A percentile compares a stretch with the other conserved stretches of the same genome.
These are phyloP conservation scores for Scaptomyza polygonia DNA, from an alignment of 2,888 invertebrate genomes.

Conservation along the genomic window DNA sequence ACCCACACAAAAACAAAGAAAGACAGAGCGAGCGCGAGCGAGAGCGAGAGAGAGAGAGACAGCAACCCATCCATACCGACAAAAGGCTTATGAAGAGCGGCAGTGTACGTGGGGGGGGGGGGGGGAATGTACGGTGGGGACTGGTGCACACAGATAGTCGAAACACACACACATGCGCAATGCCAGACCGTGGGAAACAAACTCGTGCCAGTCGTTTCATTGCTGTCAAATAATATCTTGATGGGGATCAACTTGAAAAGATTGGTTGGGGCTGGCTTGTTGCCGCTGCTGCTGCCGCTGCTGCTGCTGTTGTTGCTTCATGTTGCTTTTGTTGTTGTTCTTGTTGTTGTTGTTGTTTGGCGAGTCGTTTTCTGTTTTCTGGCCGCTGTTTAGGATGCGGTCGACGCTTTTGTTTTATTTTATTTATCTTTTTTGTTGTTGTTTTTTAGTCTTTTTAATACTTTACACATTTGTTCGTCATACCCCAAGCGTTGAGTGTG, in stretches of 20 bases:
- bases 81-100: constrained; percentile 45
- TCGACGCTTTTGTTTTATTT: constrained; percentile 70
- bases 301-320: constrained; percentile 27
- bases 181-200: constrained; percentile 84
- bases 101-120: constrained; percentile 4
- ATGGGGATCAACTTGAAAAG: constrained; percentile 82
- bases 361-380: constrained; percentile 57
- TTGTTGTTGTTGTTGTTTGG: constrained; percentile 52
- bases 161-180: constrained; percentile 62
- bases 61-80: constrained; percentile 59
- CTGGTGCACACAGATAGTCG: constrained; percentile 41
- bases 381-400: constrained; percentile 79
- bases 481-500: constrained; percentile 61
- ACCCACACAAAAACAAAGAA: constrained; percentile 58
- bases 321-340: constrained; percentile 29
- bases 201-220: constrained; percentile 84
- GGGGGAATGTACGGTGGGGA: too few species aligned
- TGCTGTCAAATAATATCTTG: constrained; percentile 84
- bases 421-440: constrained; percentile 39
- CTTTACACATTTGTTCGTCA: constrained; percentile 80
- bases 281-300: constrained; percentile 47
- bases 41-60: constrained; percentile 22
- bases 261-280: constrained; percentile 74
- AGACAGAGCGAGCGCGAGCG: constrained; percentile 13
- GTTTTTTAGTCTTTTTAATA: constrained; percentile 73